Percentiles rank a stretch among this genome's conserved stretches.
phyloP scores from a whole-genome alignment of 2,888 invertebrate species.

The Apoda limacodes region DNA sequence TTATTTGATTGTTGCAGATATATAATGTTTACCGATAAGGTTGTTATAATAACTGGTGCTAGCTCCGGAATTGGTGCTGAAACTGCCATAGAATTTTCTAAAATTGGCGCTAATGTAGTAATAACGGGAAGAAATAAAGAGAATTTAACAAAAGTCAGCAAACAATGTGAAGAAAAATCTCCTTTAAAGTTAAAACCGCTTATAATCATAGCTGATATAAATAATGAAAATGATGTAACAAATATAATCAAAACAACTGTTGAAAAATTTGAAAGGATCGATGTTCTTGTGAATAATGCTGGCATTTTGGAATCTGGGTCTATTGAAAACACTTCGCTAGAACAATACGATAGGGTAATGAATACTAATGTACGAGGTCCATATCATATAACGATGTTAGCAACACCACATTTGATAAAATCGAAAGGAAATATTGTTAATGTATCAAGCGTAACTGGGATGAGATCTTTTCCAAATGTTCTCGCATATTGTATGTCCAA shows the following conservation, averaged over 20 bases:
- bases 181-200: slow-evolving; percentile 44
- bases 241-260: slow-evolving; percentile 74
- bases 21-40: slow-evolving; percentile 58
- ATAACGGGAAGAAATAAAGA: slow-evolving; percentile 74
- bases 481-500: slow-evolving; percentile 90
- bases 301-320: slow-evolving; percentile 79
- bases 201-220: slow-evolving; percentile 69
- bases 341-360: slow-evolving; percentile 85
- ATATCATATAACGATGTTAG: slow-evolving; percentile 81
- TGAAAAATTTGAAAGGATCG: slow-evolving; percentile 72
- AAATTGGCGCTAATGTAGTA: slow-evolving; percentile 68
- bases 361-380: slow-evolving; percentile 82
- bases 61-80: slow-evolving; percentile 78
- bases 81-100: slow-evolving; percentile 72
- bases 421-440: slow-evolving; percentile 88
- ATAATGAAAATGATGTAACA: slow-evolving; percentile 73
- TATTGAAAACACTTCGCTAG: slow-evolving; percentile 81
- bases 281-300: slow-evolving; percentile 85
- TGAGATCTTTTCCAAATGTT: slow-evolving; percentile 83
- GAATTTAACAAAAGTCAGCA: slow-evolving; percentile 71
- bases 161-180: slow-evolving; percentile 51
- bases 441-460: slow-evolving; percentile 88
- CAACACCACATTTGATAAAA: slow-evolving; percentile 81
- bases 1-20: too few species aligned
- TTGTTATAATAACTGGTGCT: slow-evolving; percentile 71